A percentile compares a stretch with the other conserved stretches of the same genome.
phyloP scores from a whole-genome alignment of 2,113 vertebrate species.

The Tursiops truncatus region DNA sequence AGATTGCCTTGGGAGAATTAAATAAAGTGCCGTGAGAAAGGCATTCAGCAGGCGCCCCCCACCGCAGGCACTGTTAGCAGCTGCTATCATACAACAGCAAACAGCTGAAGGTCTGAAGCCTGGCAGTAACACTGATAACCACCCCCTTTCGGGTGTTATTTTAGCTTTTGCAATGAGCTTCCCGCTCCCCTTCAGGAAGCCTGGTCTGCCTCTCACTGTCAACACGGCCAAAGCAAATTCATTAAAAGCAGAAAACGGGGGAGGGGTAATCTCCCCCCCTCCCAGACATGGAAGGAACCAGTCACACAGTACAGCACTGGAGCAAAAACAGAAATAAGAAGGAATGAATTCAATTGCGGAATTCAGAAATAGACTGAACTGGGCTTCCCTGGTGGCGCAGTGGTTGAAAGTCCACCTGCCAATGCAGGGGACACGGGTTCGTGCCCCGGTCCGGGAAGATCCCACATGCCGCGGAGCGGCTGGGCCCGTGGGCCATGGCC shows the following conservation, averaged over 20 bases:
- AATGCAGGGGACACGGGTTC: no score
- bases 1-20: background rate
- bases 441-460: no score
- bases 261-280: background rate
- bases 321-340: background rate
- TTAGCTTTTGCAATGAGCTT: background rate
- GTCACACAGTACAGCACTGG: fast-evolving
- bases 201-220: background rate
- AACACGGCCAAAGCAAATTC: background rate
- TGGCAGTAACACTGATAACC: background rate
- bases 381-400: no score
- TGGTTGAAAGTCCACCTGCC: no score
- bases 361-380: background rate
- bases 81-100: background rate
- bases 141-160: background rate
- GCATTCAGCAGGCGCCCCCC: background rate
- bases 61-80: background rate
- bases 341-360: background rate
- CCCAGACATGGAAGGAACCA: background rate
- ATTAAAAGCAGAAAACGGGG: background rate
- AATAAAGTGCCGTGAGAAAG: background rate
- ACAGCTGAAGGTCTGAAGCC: background rate
- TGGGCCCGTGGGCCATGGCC: no score
- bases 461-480: no score
- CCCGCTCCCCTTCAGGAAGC: background rate